phyloP scores from a whole-genome alignment of 2,888 invertebrate genomes.

The Campoletis raptor region DNA sequence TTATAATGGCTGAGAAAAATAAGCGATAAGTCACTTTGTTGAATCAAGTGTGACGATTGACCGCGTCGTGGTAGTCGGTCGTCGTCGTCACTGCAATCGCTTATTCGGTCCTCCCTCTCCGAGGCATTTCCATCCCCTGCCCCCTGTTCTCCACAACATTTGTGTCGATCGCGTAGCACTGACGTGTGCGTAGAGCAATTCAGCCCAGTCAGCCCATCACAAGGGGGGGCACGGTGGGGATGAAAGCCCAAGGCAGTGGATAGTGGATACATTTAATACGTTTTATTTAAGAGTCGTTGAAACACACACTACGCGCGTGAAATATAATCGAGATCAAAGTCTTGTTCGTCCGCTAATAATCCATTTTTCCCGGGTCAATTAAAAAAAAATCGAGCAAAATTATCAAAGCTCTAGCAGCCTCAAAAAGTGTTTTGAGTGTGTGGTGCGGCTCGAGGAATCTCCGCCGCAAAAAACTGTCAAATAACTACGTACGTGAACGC shows the following conservation, averaged over 20 bases:
- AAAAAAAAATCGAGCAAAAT: not conserved
- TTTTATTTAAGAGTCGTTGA: conserved; percentile 36
- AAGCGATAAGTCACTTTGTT: not conserved
- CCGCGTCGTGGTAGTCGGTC: not conserved
- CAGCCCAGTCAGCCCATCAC: conserved; percentile 26
- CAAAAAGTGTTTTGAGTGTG: conserved; percentile 1
- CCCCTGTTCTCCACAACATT: not conserved
- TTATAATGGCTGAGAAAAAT: not conserved
- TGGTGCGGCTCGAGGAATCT: conserved; percentile 29
- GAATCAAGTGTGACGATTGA: conserved; percentile 5
- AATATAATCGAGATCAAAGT: conserved; percentile 51
- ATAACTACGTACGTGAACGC: conserved; percentile 32
- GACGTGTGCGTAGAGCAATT: conserved; percentile 59
- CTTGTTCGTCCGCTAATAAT: conserved; percentile 44
- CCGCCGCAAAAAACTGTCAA: conserved; percentile 46
- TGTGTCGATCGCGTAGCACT: conserved; percentile 44
- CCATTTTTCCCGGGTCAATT: not conserved
- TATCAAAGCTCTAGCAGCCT: not conserved
- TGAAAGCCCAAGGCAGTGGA: conserved; percentile 26
- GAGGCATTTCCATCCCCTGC: not conserved
- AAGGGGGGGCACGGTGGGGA: conserved; percentile 42
- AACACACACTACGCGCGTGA: conserved; percentile 34
- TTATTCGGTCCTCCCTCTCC: not conserved
- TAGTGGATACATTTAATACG: conserved; percentile 43
- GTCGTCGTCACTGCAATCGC: not conserved